These are phyloP conservation scores for Cossypha polioptera DNA, from an alignment of 2,797 vertebrate species.

Conservation along the genomic window DNA sequence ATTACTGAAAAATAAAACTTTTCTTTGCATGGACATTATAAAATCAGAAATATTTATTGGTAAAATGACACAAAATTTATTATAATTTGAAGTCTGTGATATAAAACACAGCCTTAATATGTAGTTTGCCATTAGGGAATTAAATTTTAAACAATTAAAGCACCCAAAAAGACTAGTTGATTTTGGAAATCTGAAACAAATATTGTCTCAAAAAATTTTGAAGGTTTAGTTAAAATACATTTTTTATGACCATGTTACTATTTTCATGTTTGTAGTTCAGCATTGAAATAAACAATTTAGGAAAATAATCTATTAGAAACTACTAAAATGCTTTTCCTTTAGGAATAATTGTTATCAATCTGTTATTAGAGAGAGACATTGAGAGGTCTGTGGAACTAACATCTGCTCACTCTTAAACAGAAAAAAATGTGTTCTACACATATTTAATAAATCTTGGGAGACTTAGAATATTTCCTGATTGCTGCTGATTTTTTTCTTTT, in stretches of 20 bases:
- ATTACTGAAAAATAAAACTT: not conserved
- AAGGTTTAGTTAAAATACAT: not conserved
- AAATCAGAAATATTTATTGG: not conserved
- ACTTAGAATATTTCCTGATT: slow-evolving; percentile 13
- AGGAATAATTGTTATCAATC: slow-evolving; percentile 19
- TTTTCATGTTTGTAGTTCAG: not conserved
- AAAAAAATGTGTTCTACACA: not conserved
- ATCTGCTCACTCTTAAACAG: slow-evolving; percentile 13
- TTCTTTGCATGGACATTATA: not conserved
- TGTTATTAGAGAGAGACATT: not conserved
- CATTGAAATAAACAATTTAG: not conserved
- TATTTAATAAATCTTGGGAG: not conserved
- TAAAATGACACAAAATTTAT: not conserved
- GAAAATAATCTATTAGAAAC: not conserved
- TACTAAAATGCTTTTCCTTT: not conserved
- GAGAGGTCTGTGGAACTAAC: not conserved
- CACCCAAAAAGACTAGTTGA: not conserved
- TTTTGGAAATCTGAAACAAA: not conserved
- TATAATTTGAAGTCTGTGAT: not conserved
- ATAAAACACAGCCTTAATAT: not conserved
- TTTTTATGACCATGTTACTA: not conserved
- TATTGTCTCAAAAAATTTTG: not conserved
- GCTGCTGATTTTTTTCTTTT: not conserved
- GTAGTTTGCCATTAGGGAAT: not conserved
- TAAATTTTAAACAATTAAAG: too few species aligned